A percentile compares a stretch with the other conserved stretches of the same genome.
phyloP scores from a whole-genome alignment of 1,140 invertebrate genomes.

The Chymomyza costata region DNA sequence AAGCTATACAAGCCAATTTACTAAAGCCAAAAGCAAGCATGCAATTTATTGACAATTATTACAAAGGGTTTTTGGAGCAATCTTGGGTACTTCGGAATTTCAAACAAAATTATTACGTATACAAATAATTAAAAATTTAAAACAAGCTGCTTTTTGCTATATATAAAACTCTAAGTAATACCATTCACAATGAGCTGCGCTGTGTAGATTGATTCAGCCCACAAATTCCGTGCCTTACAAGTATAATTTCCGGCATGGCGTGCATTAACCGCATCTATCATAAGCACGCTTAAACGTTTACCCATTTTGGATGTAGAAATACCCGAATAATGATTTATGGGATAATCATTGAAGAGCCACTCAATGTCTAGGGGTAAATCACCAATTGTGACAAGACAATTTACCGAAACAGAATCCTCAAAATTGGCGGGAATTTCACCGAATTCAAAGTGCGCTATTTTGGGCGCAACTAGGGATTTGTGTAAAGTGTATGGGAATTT shows the following conservation, averaged over 20 bases:
- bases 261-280: conserved; percentile 76
- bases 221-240: conserved; percentile 82
- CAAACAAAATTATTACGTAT: too few species aligned
- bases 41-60: too few species aligned
- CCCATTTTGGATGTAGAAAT: conserved; percentile 79
- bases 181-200: conserved; percentile 68
- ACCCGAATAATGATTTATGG: conserved; percentile 69
- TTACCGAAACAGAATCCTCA: conserved; percentile 79
- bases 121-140: conserved; percentile 5
- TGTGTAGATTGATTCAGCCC: conserved; percentile 76
- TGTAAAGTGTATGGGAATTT: conserved; percentile 10
- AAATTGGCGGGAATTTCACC: conserved; percentile 80
- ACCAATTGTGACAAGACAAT: conserved; percentile 81
- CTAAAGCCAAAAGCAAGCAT: conserved; percentile 43
- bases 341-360: conserved; percentile 80
- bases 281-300: conserved; percentile 77
- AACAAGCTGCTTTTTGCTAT: conserved; percentile 46
- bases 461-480: conserved; percentile 78
- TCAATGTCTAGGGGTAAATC: conserved; percentile 80
- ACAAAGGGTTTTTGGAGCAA: too few species aligned
- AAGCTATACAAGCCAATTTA: conserved; percentile 24
- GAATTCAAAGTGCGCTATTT: conserved; percentile 80
- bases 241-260: conserved; percentile 81
- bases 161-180: conserved; percentile 32
- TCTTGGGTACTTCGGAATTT: too few species aligned